A percentile compares a stretch with the other conserved stretches of the same genome.
These are phyloP conservation scores for Calliopum simillimum DNA, from an alignment of 2,888 invertebrate genomes.

Conservation along the genomic window DNA sequence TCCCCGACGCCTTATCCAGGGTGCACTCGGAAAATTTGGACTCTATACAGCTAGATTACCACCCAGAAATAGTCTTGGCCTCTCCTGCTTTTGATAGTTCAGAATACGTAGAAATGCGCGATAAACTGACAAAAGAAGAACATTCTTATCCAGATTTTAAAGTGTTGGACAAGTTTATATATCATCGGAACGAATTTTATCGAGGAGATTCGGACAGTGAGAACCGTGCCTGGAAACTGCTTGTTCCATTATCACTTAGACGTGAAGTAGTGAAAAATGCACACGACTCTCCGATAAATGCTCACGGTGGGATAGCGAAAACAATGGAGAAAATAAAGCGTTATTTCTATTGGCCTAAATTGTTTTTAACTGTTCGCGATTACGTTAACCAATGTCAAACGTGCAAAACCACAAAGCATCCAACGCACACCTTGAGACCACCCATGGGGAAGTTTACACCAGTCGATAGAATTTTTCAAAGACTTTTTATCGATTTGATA, in stretches of 20 bases:
- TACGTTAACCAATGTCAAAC: constrained; percentile 11
- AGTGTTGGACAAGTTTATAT: background rate
- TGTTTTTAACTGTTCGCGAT: background rate
- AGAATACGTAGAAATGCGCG: background rate
- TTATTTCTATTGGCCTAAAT: constrained; percentile 16
- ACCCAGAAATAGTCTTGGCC: background rate
- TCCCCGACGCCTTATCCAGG: constrained; percentile 7
- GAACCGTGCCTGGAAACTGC: background rate
- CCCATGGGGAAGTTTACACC: constrained; percentile 30
- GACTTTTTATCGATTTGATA: constrained; percentile 28
- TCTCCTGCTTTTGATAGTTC: constrained; percentile 4
- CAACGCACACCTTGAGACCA: constrained; percentile 13
- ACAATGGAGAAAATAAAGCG: constrained; percentile 3
- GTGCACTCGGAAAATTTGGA: background rate
- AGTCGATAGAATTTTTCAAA: constrained; percentile 31
- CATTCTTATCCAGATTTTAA: background rate
- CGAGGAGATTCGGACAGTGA: constrained; percentile 10
- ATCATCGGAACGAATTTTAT: background rate
- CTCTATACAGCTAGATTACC: background rate
- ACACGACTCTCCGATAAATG: constrained; percentile 11
- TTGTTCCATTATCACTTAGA: constrained; percentile 12
- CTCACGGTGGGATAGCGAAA: constrained; percentile 19
- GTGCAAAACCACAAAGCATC: constrained; percentile 14
- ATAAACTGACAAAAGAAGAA: background rate
- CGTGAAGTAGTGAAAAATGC: background rate